Evolutionary conservation across 2,113 vertebrate genomes (phyloP).

Genomic region (Struthio camelus): DNA sequence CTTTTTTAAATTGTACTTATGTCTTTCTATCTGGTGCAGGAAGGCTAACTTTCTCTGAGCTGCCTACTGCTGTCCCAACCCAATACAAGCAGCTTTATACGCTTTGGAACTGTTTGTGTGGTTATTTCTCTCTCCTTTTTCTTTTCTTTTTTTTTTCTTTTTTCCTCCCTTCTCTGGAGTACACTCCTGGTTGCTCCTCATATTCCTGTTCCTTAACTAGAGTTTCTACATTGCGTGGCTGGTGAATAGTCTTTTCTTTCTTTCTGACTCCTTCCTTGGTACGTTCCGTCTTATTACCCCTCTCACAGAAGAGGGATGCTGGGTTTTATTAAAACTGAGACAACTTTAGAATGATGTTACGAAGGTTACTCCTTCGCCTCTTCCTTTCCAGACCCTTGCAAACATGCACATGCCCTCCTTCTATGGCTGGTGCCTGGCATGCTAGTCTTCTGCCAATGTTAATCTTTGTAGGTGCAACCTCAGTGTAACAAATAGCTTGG

Average conservation of each 20-base stretch:
- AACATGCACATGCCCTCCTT: rapidly evolving
- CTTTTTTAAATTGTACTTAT: too few species aligned
- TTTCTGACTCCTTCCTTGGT: not conserved
- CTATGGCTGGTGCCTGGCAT: not conserved
- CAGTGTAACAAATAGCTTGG: not conserved
- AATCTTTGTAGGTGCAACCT: not conserved
- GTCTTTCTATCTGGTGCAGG: not conserved
- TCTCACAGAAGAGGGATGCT: not conserved
- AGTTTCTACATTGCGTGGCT: not conserved
- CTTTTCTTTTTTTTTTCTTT: too few species aligned
- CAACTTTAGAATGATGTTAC: not conserved
- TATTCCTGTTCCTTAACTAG: not conserved
- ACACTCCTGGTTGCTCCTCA: not conserved
- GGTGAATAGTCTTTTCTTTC: not conserved
- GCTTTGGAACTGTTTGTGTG: too few species aligned
- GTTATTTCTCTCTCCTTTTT: too few species aligned
- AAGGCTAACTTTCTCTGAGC: not conserved
- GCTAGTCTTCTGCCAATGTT: rapidly evolving
- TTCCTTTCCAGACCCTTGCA: not conserved
- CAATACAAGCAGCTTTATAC: not conserved
- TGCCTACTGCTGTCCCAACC: too few species aligned
- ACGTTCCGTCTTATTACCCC: not conserved
- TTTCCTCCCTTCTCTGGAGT: too few species aligned
- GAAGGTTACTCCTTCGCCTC: not conserved
- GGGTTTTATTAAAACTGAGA: not conserved